phyloP scores from a whole-genome alignment of 2,888 invertebrate species.

The Ennomos erosarius region DNA sequence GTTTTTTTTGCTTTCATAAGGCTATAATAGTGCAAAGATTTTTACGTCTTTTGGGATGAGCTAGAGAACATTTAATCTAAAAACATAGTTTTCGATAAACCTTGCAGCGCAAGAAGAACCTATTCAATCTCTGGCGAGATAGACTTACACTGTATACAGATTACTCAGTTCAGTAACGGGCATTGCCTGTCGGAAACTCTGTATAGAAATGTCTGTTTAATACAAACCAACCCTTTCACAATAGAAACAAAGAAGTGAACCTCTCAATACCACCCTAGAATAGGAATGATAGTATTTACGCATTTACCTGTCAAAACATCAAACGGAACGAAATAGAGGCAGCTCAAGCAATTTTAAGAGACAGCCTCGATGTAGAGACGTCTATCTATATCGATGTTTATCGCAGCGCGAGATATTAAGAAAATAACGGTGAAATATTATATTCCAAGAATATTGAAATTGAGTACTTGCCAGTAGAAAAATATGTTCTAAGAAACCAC shows the following conservation, averaged over 20 bases:
- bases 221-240: slow-evolving; percentile 40
- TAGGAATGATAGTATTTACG: slow-evolving; percentile 39
- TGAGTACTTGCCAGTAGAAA: not conserved
- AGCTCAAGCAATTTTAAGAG: slow-evolving; percentile 18
- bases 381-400: slow-evolving; percentile 7
- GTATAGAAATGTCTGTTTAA: slow-evolving; percentile 44
- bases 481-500: no score
- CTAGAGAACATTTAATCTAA: slow-evolving; percentile 11
- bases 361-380: slow-evolving; percentile 15
- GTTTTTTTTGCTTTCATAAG: no score
- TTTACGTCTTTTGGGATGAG: no score
- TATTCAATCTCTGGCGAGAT: slow-evolving; percentile 35
- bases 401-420: slow-evolving; percentile 6
- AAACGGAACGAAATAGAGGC: slow-evolving; percentile 27
- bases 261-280: slow-evolving; percentile 35
- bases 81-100: slow-evolving; percentile 26
- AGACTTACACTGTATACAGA: slow-evolving; percentile 34
- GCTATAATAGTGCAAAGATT: no score
- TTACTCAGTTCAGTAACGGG: slow-evolving; percentile 37
- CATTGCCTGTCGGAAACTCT: slow-evolving; percentile 34
- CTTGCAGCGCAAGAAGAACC: slow-evolving; percentile 27
- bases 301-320: slow-evolving; percentile 34
- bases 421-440: slow-evolving; percentile 5
- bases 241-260: slow-evolving; percentile 40
- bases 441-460: slow-evolving; percentile 12